phyloP scores from a whole-genome alignment of 2,113 vertebrate species.

The Odontesthes bonariensis region DNA sequence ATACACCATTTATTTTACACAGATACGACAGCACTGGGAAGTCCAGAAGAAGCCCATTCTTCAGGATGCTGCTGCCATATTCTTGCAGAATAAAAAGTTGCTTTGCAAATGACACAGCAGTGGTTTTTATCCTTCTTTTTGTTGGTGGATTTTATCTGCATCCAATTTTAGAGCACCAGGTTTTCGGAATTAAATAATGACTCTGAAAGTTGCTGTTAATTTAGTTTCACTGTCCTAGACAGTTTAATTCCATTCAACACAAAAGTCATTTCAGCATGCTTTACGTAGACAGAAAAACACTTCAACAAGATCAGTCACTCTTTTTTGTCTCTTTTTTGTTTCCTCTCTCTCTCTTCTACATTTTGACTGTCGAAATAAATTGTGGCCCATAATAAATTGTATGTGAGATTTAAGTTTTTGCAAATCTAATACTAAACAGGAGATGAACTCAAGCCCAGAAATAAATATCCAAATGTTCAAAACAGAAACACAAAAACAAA shows the following conservation, averaged over 20 bases:
- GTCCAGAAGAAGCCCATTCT: too few species aligned
- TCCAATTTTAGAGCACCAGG: neutral
- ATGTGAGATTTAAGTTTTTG: neutral
- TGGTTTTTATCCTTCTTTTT: neutral
- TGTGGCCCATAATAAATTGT: neutral
- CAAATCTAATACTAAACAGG: neutral
- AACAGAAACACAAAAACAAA: constrained; percentile 7
- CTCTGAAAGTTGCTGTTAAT: neutral
- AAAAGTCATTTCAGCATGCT: neutral
- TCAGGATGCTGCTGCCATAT: neutral
- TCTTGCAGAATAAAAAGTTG: neutral
- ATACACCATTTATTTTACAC: neutral
- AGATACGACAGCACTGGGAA: too few species aligned
- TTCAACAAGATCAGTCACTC: neutral
- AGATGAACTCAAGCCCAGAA: neutral
- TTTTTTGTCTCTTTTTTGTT: neutral
- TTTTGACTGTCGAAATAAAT: neutral
- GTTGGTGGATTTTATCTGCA: neutral
- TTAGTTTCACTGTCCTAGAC: neutral
- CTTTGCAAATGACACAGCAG: neutral
- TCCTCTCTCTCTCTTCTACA: neutral
- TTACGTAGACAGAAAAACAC: neutral
- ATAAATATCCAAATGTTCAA: constrained; percentile 1
- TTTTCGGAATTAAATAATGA: constrained; percentile 1
- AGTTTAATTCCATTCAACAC: neutral